Base-by-base conservation (phyloP, 2,888 invertebrate genomes). In the Nomada ruficornis region DNA sequence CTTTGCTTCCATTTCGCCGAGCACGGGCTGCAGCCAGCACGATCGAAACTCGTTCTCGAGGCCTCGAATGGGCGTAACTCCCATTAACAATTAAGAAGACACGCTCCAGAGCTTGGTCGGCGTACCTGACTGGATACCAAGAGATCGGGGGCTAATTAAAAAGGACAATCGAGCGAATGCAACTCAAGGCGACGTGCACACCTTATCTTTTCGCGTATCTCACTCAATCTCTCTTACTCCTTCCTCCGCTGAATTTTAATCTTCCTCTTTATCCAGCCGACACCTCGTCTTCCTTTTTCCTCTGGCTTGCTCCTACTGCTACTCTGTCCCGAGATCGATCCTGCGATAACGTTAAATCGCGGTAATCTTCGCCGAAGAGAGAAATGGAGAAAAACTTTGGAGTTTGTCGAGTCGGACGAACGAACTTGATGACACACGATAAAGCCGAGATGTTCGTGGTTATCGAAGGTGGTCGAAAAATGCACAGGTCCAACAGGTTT, bases 31-130 rank as follows among this genome's bases (percentile, higher is more conserved):
- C 44, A 47, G 26, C 55, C 47, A 74, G 52, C 47, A 57, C 75
- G 77, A 62, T 78, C 79, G 67, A 82, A 88, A 89, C 87, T 81
- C 83, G 88, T 89, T 89, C 76, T 42, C 65, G 75, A 55, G 65
- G 68, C 26, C 73, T 78, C 77, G 76, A 82, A 84, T 80, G 84
- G 86, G 83, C 87, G 88, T 84, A 84, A 87, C 85, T 87, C 86
- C 84, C 85, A 86, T 89, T 87, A 89, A 88, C 87, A 90, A 90
- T 90, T 89, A 91, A 91, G 87, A 87, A 80, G 85, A 90, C 83
- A 82, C 77, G 86, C 71, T 79, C 47, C 70, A 18, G 23, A 64
- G 47, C 59, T 23, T 52, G 65, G 57, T 77, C 72, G 72, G 63
- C 60, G 77, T 77, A 69, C 62, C 65, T 60, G 67, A 42, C 62